Percentiles rank a stretch among this genome's conserved stretches.
Conservation (phyloP, 2,888 invertebrate species). For the Ophonus ardosiacus region DNA sequence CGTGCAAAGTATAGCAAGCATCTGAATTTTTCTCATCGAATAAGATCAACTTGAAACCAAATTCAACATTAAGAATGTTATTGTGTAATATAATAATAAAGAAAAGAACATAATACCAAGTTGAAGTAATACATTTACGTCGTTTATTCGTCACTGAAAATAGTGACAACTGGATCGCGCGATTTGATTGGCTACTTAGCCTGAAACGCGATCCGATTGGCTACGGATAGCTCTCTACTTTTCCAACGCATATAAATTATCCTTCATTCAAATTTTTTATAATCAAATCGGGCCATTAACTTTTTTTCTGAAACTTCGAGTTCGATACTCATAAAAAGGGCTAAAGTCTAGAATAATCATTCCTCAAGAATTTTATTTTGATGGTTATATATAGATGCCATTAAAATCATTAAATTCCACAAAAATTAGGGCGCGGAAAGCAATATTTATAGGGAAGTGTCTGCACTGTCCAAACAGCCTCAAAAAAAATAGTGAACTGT, state of each 20-base stretch:
- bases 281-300: too few relatives aligned
- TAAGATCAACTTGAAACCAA: slow-evolving; percentile 35
- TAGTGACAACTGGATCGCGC: background rate
- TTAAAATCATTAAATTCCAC: too few relatives aligned
- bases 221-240: too few relatives aligned
- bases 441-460: too few relatives aligned
- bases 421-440: too few relatives aligned
- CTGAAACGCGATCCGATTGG: background rate
- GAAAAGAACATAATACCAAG: slow-evolving; percentile 40
- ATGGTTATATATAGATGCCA: too few relatives aligned
- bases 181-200: background rate
- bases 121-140: slow-evolving; percentile 49
- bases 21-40: slow-evolving; percentile 30
- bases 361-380: too few relatives aligned
- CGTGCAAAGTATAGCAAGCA: slow-evolving; percentile 33
- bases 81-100: slow-evolving; percentile 44
- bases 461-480: too few relatives aligned
- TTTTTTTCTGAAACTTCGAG: too few relatives aligned
- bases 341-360: too few relatives aligned
- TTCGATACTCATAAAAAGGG: too few relatives aligned
- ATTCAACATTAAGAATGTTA: slow-evolving; percentile 44
- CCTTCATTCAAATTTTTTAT: background rate
- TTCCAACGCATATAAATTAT: background rate
- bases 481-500: too few relatives aligned
- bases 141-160: slow-evolving; percentile 7